Evolutionary conservation across 2,888 invertebrate genomes (phyloP).

Genomic region (Troides helena): DNA sequence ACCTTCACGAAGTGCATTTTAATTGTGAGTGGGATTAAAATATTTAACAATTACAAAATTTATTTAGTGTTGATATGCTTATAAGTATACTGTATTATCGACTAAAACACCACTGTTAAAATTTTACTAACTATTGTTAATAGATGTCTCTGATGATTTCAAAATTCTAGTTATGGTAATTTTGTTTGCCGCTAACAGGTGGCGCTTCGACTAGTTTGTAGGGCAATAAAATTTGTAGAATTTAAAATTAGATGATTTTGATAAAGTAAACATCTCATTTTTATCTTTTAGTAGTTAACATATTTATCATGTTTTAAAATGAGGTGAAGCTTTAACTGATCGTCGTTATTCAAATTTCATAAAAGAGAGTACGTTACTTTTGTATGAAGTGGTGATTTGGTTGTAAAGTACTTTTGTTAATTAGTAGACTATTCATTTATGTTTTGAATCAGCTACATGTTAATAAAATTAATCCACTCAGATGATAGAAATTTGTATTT

Average conservation of each 20-base stretch:
- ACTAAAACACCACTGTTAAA: background rate
- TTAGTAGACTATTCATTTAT: no score
- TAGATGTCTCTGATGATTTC: slow-evolving; percentile 43
- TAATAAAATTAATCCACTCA: no score
- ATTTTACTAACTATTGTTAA: slow-evolving; percentile 19
- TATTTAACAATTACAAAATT: background rate
- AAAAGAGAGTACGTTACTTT: no score
- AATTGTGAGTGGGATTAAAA: background rate
- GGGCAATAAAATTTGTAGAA: background rate
- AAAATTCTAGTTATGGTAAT: slow-evolving; percentile 33
- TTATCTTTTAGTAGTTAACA: background rate
- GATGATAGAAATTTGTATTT: no score
- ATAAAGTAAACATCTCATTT: background rate
- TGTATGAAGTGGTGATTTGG: no score
- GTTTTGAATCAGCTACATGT: no score
- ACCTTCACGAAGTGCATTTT: no score
- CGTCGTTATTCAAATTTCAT: no score
- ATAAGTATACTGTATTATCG: background rate
- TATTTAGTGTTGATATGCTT: background rate
- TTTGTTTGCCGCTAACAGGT: slow-evolving; percentile 35
- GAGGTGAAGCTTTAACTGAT: no score
- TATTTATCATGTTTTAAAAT: no score
- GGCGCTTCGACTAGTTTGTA: slow-evolving; percentile 35
- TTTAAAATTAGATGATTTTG: background rate
- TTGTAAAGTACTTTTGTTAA: no score